Evolutionary conservation across 1,140 invertebrate species (phyloP).

Genomic region (Branchinecta lynchi): DNA sequence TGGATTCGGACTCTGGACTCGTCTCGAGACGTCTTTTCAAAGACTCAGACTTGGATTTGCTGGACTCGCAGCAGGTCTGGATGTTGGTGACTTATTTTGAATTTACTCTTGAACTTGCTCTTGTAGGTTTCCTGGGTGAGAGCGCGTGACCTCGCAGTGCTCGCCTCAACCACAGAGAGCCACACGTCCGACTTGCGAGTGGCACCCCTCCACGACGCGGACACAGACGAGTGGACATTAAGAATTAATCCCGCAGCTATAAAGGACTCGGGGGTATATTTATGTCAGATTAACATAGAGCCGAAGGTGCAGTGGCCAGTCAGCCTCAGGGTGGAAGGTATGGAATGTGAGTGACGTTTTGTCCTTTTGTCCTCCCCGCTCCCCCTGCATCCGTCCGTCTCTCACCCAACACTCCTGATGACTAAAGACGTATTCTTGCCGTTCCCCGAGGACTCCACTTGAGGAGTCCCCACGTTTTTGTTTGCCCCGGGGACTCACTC

Average conservation of each 20-base stretch:
- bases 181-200: constrained; percentile 57
- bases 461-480: too few relatives aligned
- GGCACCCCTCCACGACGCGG: constrained; percentile 37
- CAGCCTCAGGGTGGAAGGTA: constrained; percentile 56
- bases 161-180: constrained; percentile 46
- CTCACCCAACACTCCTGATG: too few relatives aligned
- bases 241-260: constrained; percentile 44
- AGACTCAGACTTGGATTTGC: too few relatives aligned
- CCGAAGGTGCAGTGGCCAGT: constrained; percentile 58
- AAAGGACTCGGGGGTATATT: constrained; percentile 51
- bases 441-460: too few relatives aligned
- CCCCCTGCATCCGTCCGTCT: too few relatives aligned
- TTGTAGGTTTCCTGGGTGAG: constrained; percentile 60
- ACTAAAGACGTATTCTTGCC: too few relatives aligned
- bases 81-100: not conserved
- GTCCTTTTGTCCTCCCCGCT: not conserved
- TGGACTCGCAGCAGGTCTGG: too few relatives aligned
- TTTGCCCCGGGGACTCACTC: too few relatives aligned
- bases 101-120: constrained; percentile 21
- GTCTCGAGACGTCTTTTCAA: too few relatives aligned
- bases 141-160: constrained; percentile 51
- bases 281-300: constrained; percentile 65
- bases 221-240: constrained; percentile 46
- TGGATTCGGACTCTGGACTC: too few relatives aligned
- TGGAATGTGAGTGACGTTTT: constrained; percentile 9